Evolutionary conservation across 1,140 invertebrate genomes (phyloP), one percentile per base, ranked within the genome.

Genomic region (Artemia franciscana): DNA sequence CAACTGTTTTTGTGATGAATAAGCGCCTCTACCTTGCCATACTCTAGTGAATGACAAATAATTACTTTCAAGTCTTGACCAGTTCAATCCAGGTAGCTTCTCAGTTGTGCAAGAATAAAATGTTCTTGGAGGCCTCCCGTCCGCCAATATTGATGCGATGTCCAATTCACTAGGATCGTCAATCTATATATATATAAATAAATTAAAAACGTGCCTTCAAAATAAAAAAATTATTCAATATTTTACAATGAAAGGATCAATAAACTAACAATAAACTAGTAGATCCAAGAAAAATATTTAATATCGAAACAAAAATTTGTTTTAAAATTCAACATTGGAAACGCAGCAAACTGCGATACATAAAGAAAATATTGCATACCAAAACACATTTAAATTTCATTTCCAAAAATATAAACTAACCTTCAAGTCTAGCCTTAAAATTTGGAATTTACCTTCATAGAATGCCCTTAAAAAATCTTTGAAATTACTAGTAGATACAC

Each of bases 41-140:
- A 91, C 81, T 74, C 88, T 85, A 1, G 83, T 86, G 69, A 91
- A 91, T 84, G 90, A 89, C 75, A 91, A 84, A 39, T 89, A 71
- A 73, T 88, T 88, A 66, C 79, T 79, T 0, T 83, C 79, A 28
- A 78, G 63, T 72, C 68, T 58, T 67, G 60, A 64, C 64, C 61
- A 64, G 27, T 80, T 77, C 60, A 85, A 73, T 0, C 86, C 87
- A 5, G 86, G 86, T 58, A 88, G 79, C 23, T 74, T 77, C 71
- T 90, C 84, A 1, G 84, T 88, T 71, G 86, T 91, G n/a, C 86
- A 86, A 51, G 89, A 78, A 62, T 88, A 79, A 69, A 90, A 86
- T 64, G 85, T 86, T 59, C 82, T 79, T 0, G 88, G 88, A 5
- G 85, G 80, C 64, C 78, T 78, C 0, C 80, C 79, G 67, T 91